These are phyloP conservation scores for Aurelia coerulea DNA, from an alignment of 30 jellyfish, hydroid and myxozoan genomes.

Conservation along the genomic window DNA sequence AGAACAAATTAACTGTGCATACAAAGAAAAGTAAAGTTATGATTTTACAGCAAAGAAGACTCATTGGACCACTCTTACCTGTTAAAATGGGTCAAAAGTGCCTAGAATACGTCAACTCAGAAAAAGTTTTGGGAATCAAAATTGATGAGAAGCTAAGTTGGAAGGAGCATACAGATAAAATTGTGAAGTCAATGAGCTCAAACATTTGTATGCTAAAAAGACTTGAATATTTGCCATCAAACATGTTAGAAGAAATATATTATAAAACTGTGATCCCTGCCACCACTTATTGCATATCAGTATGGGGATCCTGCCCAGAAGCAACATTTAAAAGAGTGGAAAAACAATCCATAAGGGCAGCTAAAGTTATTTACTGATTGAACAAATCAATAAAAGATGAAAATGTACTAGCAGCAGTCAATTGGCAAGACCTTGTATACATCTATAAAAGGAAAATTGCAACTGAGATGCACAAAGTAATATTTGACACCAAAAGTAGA, in stretches of 20 bases:
- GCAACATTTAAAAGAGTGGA: conserved; percentile 41
- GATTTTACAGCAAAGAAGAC: conserved; percentile 30
- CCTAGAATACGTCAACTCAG: conserved; percentile 37
- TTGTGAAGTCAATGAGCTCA: conserved; percentile 54
- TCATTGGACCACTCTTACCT: conserved; percentile 65
- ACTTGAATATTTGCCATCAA: conserved; percentile 48
- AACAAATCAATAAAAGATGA: conserved; percentile 18
- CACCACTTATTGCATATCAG: conserved; percentile 57
- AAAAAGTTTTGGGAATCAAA: conserved; percentile 56
- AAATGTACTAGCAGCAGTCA: conserved; percentile 53
- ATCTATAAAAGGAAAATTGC: conserved; percentile 41
- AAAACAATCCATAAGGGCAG: conserved; percentile 61
- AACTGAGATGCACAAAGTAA: conserved; percentile 44
- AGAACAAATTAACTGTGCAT: conserved; percentile 52
- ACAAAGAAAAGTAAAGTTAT: conserved; percentile 53
- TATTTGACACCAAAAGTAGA: conserved; percentile 31
- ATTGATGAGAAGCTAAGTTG: conserved; percentile 60
- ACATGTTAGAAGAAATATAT: conserved; percentile 46
- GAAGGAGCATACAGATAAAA: conserved; percentile 58
- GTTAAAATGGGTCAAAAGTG: conserved; percentile 54
- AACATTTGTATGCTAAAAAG: conserved; percentile 49
- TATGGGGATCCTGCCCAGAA: conserved; percentile 66
- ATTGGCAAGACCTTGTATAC: conserved; percentile 60
- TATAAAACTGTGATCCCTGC: conserved; percentile 52
- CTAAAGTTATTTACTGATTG: conserved; percentile 46